These are phyloP conservation scores for Bothrops jararaca DNA, from an alignment of 2,113 vertebrate species.

Conservation along the genomic window DNA sequence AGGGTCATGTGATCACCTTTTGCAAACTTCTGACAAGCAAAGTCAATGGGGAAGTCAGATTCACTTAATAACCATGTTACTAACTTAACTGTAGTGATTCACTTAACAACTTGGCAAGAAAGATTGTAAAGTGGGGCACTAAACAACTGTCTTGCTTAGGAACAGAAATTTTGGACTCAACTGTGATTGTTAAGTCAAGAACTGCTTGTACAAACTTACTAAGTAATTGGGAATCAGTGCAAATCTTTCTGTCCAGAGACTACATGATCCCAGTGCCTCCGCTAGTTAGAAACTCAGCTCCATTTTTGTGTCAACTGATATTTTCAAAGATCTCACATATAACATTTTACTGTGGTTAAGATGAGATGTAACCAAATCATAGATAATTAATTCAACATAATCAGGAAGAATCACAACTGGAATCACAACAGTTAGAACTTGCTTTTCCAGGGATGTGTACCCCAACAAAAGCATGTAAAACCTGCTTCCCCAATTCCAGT, in stretches of 20 bases:
- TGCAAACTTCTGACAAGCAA: background rate
- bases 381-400: background rate
- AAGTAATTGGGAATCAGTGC: background rate
- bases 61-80: background rate
- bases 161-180: background rate
- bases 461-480: background rate
- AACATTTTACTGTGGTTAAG: background rate
- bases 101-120: background rate
- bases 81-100: background rate
- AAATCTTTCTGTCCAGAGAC: background rate
- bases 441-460: background rate
- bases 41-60: background rate
- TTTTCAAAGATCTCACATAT: background rate
- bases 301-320: background rate
- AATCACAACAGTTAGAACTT: background rate
- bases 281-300: background rate
- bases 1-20: background rate
- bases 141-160: background rate
- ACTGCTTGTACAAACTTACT: background rate
- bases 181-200: background rate
- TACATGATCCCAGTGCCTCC: background rate
- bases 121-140: background rate
- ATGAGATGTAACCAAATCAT: background rate
- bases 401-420: background rate
- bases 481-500: background rate